A percentile compares a stretch with the other conserved stretches of the same genome.
Evolutionary conservation across 2,888 invertebrate species (phyloP).

Genomic region (Ectemnius continuus): DNA sequence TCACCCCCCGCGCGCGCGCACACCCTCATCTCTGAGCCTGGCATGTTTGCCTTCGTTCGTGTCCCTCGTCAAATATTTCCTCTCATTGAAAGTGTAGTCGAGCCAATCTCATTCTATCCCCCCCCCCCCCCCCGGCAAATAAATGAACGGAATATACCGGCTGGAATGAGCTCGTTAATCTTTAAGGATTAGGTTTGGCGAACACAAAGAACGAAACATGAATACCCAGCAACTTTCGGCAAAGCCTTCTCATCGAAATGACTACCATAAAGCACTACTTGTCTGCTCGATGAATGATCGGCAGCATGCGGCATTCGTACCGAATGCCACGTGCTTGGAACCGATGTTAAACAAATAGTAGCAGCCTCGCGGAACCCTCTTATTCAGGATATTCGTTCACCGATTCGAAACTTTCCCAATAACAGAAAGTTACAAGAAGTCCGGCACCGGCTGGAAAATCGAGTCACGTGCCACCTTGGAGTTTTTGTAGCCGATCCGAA

Average conservation of each 20-base stretch:
- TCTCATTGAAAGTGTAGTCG: too few relatives aligned
- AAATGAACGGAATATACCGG: too few relatives aligned
- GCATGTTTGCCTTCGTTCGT: too few relatives aligned
- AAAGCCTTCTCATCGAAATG: not conserved
- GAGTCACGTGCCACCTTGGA: constrained; percentile 35
- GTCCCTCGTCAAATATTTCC: too few relatives aligned
- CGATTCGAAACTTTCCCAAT: constrained; percentile 51
- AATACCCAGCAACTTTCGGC: not conserved
- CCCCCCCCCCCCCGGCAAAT: too few relatives aligned
- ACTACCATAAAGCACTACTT: not conserved
- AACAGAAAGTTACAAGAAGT: constrained; percentile 30
- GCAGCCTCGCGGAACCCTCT: constrained; percentile 44
- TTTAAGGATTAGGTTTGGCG: too few relatives aligned
- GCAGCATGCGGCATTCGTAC: not conserved
- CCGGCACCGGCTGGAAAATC: constrained; percentile 21
- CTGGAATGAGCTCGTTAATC: too few relatives aligned
- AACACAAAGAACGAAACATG: not conserved
- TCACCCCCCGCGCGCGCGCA: too few relatives aligned
- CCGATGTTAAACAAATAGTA: constrained; percentile 33
- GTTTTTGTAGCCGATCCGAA: constrained; percentile 11
- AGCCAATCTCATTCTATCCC: too few relatives aligned
- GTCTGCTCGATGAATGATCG: not conserved
- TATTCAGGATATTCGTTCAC: constrained; percentile 40
- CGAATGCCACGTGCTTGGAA: constrained; percentile 3
- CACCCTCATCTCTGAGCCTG: too few relatives aligned